phyloP scores from a whole-genome alignment of 1,140 invertebrate genomes.

The Drosophila tropicalis region DNA sequence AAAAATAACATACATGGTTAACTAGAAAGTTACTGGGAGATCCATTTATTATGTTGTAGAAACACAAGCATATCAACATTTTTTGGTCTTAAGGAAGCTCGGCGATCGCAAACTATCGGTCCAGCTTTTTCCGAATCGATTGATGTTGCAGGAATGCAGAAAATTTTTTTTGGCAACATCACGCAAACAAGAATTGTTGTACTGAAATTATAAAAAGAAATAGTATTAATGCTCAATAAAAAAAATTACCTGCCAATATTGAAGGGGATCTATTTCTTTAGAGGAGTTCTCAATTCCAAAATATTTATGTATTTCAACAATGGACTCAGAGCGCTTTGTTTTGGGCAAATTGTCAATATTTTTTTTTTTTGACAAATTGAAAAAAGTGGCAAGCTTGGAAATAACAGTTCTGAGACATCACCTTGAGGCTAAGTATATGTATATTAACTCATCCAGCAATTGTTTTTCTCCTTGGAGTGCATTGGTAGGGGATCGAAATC shows the following conservation, averaged over 20 bases:
- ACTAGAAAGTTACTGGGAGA: too few relatives aligned
- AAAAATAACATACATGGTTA: too few relatives aligned
- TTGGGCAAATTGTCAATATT: constrained; percentile 2
- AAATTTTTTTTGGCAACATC: too few relatives aligned
- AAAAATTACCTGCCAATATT: constrained; percentile 5
- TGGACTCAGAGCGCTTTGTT: not conserved
- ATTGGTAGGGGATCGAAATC: constrained; percentile 1
- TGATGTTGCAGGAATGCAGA: too few relatives aligned
- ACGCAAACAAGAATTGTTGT: too few relatives aligned
- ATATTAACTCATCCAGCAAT: constrained; percentile 3
- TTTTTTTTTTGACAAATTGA: constrained; percentile 2
- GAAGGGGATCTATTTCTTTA: not conserved
- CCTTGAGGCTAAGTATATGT: not conserved
- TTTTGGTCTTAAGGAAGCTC: too few relatives aligned
- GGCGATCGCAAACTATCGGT: too few relatives aligned
- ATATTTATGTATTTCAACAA: constrained; percentile 6
- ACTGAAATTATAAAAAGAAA: too few relatives aligned
- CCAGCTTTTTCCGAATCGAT: too few relatives aligned
- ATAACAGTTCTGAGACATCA: not conserved
- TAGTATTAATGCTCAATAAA: too few relatives aligned
- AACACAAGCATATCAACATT: too few relatives aligned
- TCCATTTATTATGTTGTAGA: too few relatives aligned
- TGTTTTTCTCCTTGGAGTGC: not conserved
- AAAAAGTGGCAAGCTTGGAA: constrained; percentile 1
- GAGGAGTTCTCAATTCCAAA: constrained; percentile 3